phyloP scores from a whole-genome alignment of 2,888 invertebrate species.

The Elegia similella region DNA sequence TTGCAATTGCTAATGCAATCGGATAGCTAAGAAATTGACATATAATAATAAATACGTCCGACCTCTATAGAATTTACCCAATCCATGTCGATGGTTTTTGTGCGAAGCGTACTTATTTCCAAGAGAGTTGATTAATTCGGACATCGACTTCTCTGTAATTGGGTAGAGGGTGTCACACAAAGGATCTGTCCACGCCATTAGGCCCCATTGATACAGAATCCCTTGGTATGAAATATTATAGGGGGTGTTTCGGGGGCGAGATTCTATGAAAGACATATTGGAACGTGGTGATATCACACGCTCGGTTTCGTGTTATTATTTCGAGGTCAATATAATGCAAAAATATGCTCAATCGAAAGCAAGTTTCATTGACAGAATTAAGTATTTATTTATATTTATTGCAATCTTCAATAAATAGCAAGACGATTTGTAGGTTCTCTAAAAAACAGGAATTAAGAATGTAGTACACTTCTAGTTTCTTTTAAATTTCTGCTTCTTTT shows the following conservation, averaged over 20 bases:
- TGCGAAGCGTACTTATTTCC: conserved; percentile 43
- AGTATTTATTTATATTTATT: no score
- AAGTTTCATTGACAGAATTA: no score
- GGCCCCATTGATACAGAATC: conserved; percentile 61
- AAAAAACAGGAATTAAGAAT: no score
- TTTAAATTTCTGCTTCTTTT: no score
- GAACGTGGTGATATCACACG: conserved; percentile 20
- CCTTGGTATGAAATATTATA: conserved; percentile 53
- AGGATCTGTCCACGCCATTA: conserved; percentile 64
- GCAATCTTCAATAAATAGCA: no score
- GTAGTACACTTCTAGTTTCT: no score
- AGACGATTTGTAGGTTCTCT: no score
- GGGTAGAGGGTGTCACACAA: conserved; percentile 39
- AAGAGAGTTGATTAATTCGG: conserved; percentile 47
- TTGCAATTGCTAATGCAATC: no score
- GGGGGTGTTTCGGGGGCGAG: conserved; percentile 33
- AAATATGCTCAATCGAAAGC: no score
- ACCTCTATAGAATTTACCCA: neutral
- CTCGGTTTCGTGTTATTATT: neutral
- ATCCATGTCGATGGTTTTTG: conserved; percentile 22
- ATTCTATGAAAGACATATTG: conserved; percentile 10
- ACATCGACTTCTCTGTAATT: conserved; percentile 45
- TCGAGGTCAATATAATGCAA: no score
- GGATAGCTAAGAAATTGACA: no score
- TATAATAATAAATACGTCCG: no score